A percentile compares a stretch with the other conserved stretches of the same genome.
Conservation (phyloP, 2,113 vertebrate genomes). For the Psettodes erumei region DNA sequence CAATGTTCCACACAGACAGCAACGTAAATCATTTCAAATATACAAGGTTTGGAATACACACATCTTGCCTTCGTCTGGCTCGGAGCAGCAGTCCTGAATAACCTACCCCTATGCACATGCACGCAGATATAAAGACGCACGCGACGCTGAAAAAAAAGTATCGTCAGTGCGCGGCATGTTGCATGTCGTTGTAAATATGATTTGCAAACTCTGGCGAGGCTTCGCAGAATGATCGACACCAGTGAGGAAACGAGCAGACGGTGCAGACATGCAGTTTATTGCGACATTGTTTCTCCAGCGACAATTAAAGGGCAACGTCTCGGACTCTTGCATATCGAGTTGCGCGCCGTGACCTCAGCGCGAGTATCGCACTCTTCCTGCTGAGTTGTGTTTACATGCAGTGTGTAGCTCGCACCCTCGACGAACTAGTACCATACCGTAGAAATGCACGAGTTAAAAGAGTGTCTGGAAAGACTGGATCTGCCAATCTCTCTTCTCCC, state of each 20-base stretch:
- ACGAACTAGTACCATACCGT: slow-evolving; percentile 7
- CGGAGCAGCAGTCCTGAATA: slow-evolving; percentile 9
- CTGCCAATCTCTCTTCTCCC: too few species aligned
- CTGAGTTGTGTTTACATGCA: slow-evolving; percentile 39
- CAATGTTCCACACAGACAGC: not conserved
- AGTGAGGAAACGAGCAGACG: slow-evolving; percentile 28
- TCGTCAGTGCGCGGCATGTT: too few species aligned
- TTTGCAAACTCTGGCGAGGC: not conserved
- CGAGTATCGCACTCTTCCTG: not conserved
- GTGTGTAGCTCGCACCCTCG: not conserved
- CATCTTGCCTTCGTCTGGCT: not conserved
- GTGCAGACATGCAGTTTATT: slow-evolving; percentile 64
- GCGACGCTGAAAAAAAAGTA: not conserved
- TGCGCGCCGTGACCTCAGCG: slow-evolving; percentile 3
- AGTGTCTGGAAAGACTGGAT: not conserved
- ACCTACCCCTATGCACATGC: not conserved
- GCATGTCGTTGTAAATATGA: not conserved
- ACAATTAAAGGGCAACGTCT: slow-evolving; percentile 14
- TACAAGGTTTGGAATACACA: not conserved
- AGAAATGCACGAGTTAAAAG: slow-evolving; percentile 7
- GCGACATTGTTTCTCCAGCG: slow-evolving; percentile 36
- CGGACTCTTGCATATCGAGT: slow-evolving; percentile 45
- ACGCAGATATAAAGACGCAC: not conserved
- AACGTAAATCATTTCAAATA: slow-evolving; percentile 5
- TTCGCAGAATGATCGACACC: slow-evolving; percentile 29